Base-by-base conservation (phyloP, 2,113 vertebrate genomes). In the Ceyx cyanopectus region DNA sequence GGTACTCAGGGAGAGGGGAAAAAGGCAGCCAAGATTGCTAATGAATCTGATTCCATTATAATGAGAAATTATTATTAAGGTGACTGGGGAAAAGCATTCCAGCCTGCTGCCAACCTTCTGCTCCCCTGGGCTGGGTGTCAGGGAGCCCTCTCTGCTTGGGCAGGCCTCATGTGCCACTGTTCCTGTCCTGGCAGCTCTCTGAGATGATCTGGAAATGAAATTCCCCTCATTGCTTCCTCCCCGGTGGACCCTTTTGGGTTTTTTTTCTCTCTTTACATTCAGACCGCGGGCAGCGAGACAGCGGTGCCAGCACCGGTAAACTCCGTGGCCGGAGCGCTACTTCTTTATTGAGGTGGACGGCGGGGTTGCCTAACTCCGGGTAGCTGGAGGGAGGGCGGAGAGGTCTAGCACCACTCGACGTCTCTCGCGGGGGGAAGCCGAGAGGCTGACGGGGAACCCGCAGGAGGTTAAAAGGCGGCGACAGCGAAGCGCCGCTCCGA, bases 91-190 rank as follows among this genome's bases (percentile, higher is more conserved):
- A 15, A 21, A 46, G 40, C n/a, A 10, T 81, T 79, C 45, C 58
- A 54, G 30, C 2, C 1, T 5, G 5, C 45, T 91, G 54, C 34
- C 0, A 4, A 54, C 14, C 37, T 65, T 26, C 14, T 65, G 53
- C 61, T 48, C 7, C 1, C 58, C 62, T 50, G 43, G 68, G 11
- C 10, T 74, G 75, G 51, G 58, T 73, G 82, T 29, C 1, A 3
- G 58, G 81, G 78, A 92, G 12, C 34, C 22, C 26, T 24, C n/a
- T 75, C 40, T 67, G 74, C 77, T 67, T 1, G 0, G 41, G 43
- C 58, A 58, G 65, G 24, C 29, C 22, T 63, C 2, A 1, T 1
- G 0, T 5, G 1, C 57, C 8, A 3, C 37, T 2, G 0, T 19
- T n/a, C 32, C 61, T 4, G 0, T 61, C 45, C n/a, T 78, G 66